Conservation (phyloP, 2,888 invertebrate species). For the Leptogaster cylindrica region DNA sequence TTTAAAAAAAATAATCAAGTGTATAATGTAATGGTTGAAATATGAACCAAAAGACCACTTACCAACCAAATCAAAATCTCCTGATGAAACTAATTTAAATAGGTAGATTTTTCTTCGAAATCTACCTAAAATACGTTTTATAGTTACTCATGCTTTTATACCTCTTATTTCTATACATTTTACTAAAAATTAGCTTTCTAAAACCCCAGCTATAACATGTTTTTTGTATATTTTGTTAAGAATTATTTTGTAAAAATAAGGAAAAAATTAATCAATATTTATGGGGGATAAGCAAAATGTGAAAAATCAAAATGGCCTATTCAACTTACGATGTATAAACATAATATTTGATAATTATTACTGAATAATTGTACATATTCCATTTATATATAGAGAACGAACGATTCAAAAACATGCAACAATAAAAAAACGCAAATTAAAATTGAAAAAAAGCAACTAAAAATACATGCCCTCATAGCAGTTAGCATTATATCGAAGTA, state of each 20-base stretch:
- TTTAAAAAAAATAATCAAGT: too few relatives aligned
- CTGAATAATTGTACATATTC: slow-evolving; percentile 22
- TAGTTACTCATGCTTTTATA: slow-evolving; percentile 5
- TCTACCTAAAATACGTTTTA: too few relatives aligned
- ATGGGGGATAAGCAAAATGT: slow-evolving; percentile 2
- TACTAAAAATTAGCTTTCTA: neutral
- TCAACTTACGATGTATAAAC: slow-evolving; percentile 44
- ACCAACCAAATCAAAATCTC: too few relatives aligned
- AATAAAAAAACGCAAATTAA: neutral
- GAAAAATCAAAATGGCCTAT: slow-evolving; percentile 43
- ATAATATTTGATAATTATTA: neutral
- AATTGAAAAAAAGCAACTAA: neutral
- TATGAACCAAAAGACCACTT: too few relatives aligned
- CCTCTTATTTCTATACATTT: too few relatives aligned
- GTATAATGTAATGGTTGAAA: neutral
- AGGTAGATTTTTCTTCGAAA: too few relatives aligned
- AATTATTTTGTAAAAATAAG: slow-evolving; percentile 10
- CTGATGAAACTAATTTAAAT: too few relatives aligned
- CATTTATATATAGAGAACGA: slow-evolving; percentile 24
- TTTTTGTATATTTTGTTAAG: slow-evolving; percentile 26
- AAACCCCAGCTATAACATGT: neutral
- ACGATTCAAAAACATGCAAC: slow-evolving; percentile 1
- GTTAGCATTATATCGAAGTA: slow-evolving; percentile 1
- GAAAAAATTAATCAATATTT: slow-evolving; percentile 16
- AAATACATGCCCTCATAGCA: neutral